A percentile compares a stretch with the other conserved stretches of the same genome.
These are phyloP conservation scores for Mesocentrotus franciscanus DNA, from an alignment of 53 echinoderm and acorn worm genomes.

Conservation along the genomic window DNA sequence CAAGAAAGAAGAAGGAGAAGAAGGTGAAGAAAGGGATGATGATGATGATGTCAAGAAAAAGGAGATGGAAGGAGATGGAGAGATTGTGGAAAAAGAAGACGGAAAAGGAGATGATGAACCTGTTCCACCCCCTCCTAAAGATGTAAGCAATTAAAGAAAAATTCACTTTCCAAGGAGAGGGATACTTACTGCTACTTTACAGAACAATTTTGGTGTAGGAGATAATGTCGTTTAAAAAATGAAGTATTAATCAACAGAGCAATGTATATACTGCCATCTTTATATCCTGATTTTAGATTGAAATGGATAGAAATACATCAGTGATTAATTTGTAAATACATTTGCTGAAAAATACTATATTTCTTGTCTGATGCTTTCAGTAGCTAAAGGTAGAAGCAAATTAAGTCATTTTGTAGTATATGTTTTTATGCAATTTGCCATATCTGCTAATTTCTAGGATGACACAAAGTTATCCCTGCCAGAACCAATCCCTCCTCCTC, in stretches of 20 bases:
- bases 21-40: constrained; percentile 71
- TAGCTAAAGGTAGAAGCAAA: background rate
- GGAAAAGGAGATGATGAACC: constrained; percentile 50
- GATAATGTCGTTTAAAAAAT: no score
- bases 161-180: background rate
- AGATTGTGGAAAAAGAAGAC: constrained; percentile 69
- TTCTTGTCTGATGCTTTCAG: no score
- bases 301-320: no score
- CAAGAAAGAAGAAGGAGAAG: constrained; percentile 38
- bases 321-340: no score
- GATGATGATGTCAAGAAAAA: constrained; percentile 72
- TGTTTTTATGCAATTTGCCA: background rate
- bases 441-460: background rate
- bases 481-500: constrained; percentile 63
- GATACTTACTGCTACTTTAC: background rate
- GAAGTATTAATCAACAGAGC: no score
- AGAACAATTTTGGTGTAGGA: background rate
- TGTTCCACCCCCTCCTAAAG: constrained; percentile 57
- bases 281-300: no score
- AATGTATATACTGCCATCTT: no score
- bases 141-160: constrained; percentile 4
- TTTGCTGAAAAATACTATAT: no score
- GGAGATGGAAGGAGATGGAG: constrained; percentile 64
- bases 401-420: background rate
- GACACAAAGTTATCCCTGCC: constrained; percentile 47